phyloP scores from a whole-genome alignment of 2,797 vertebrate species.

The Bradypodion pumilum region DNA sequence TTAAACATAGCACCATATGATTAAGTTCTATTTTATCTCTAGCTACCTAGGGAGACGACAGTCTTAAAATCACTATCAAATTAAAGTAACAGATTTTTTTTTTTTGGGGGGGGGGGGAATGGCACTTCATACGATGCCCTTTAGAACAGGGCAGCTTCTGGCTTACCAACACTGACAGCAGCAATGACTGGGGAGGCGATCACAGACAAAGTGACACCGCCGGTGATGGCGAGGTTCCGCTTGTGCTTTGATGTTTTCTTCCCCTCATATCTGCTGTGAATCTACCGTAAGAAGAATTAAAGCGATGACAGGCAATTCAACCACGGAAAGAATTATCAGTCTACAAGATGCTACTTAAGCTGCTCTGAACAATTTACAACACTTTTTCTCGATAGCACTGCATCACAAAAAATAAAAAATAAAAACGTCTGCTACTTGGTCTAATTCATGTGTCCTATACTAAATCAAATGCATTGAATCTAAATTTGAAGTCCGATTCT shows the following conservation, averaged over 20 bases:
- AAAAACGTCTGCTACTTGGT: too few species aligned
- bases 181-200: constrained; percentile 96
- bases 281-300: constrained; percentile 76
- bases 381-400: not conserved
- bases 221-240: constrained; percentile 96
- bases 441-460: too few species aligned
- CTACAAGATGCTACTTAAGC: not conserved
- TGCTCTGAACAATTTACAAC: not conserved
- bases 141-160: not conserved
- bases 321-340: not conserved
- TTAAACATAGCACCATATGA: too few species aligned
- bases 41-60: not conserved
- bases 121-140: too few species aligned
- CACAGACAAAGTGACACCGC: constrained; percentile 95
- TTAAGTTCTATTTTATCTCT: not conserved
- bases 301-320: not conserved
- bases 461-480: too few species aligned
- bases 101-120: too few species aligned
- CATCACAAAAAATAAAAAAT: too few species aligned
- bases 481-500: too few species aligned
- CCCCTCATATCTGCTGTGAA: constrained; percentile 96
- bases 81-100: not conserved
- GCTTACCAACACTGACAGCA: constrained; percentile 96
- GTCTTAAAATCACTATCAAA: not conserved
- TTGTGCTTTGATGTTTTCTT: constrained; percentile 94